These are phyloP conservation scores for Sinonovacula constricta DNA, from an alignment of 1,140 invertebrate genomes.

Conservation along the genomic window DNA sequence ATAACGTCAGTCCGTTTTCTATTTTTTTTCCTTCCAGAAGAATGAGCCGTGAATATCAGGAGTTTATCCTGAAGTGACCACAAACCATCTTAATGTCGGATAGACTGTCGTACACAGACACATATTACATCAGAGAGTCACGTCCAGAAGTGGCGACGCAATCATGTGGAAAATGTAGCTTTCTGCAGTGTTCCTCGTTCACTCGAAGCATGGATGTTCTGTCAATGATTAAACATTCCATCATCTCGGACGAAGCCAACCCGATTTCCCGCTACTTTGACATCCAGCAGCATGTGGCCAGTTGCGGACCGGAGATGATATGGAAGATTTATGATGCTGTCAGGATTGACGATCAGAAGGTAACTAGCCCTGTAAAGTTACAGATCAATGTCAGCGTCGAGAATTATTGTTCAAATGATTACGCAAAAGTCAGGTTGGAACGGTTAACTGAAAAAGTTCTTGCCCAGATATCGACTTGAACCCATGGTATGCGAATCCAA, in stretches of 20 bases:
- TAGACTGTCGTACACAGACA: not conserved
- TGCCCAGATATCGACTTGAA: too few species aligned
- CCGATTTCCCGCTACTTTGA: constrained; percentile 94
- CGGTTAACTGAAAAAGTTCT: too few species aligned
- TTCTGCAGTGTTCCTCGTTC: constrained; percentile 32
- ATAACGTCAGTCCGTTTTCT: too few species aligned
- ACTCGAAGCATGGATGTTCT: constrained; percentile 76
- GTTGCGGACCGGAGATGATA: constrained; percentile 92
- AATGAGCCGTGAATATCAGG: too few species aligned
- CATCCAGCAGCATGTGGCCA: constrained; percentile 91
- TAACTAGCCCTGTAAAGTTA: constrained; percentile 77
- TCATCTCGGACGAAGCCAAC: constrained; percentile 84
- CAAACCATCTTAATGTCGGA: not conserved
- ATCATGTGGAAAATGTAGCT: constrained; percentile 38
- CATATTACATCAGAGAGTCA: not conserved
- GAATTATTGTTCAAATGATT: too few species aligned
- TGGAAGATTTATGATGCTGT: constrained; percentile 96
- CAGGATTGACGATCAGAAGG: constrained; percentile 93
- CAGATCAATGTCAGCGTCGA: too few species aligned
- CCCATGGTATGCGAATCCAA: too few species aligned
- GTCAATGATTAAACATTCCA: constrained; percentile 78
- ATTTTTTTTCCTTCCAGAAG: too few species aligned
- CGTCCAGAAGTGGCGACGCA: not conserved
- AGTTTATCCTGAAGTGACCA: too few species aligned
- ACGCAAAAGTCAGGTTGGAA: too few species aligned